Evolutionary conservation across 2,113 vertebrate genomes (phyloP).

Genomic region (Nesogale talazaci): DNA sequence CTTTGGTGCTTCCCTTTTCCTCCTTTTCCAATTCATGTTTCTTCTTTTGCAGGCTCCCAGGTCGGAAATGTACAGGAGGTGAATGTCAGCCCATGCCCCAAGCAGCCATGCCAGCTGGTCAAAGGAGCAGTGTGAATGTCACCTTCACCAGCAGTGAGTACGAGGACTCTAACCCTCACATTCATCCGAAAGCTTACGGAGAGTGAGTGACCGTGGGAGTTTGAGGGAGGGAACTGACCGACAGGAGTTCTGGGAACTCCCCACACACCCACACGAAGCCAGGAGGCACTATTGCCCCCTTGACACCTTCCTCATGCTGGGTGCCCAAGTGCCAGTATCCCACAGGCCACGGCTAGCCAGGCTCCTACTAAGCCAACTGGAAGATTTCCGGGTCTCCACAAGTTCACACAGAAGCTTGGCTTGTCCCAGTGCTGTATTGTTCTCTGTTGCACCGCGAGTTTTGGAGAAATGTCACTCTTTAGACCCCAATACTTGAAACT

Average conservation of each 20-base stretch:
- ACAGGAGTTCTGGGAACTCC: neutral
- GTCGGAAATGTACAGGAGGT: constrained; percentile 88
- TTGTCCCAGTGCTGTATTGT: neutral
- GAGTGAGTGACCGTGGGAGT: neutral
- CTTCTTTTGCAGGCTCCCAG: constrained; percentile 86
- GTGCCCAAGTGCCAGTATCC: neutral
- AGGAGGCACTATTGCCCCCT: no score
- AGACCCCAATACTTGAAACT: neutral
- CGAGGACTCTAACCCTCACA: neutral
- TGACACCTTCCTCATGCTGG: neutral
- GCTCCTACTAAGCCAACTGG: neutral
- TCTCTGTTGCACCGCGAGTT: neutral
- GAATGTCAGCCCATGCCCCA: constrained; percentile 91
- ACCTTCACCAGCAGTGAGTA: constrained; percentile 94
- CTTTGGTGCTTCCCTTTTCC: neutral
- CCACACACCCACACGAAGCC: neutral
- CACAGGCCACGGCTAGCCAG: neutral
- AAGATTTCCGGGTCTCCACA: neutral
- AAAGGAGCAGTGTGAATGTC: constrained; percentile 94
- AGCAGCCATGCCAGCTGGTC: constrained; percentile 91
- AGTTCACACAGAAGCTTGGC: neutral
- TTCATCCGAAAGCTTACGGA: neutral
- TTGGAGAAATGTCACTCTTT: neutral
- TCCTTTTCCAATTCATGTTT: neutral
- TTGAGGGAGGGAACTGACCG: no score